Evolutionary conservation across 2,113 vertebrate genomes (phyloP).

Genomic region (Myotis yumanensis): DNA sequence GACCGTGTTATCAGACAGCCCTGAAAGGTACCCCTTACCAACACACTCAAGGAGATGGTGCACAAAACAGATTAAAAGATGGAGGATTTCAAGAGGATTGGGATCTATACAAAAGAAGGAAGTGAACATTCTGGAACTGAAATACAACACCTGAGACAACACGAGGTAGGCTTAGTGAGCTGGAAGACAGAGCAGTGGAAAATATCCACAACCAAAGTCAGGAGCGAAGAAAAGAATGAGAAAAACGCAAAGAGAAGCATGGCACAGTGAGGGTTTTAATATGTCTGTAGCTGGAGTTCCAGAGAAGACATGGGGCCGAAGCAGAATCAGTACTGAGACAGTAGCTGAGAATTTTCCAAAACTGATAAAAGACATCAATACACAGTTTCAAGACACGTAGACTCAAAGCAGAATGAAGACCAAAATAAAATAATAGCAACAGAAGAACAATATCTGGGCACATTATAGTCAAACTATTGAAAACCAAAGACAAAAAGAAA

Average conservation of each 20-base stretch:
- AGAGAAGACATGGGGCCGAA: too few relatives aligned
- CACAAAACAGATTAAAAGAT: too few relatives aligned
- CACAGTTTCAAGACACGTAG: neutral
- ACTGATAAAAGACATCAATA: neutral
- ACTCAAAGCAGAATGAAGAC: neutral
- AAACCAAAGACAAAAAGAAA: neutral
- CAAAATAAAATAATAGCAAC: neutral
- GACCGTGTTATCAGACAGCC: neutral
- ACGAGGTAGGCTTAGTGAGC: rapidly evolving
- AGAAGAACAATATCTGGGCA: neutral
- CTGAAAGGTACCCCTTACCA: rapidly evolving
- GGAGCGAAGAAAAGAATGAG: neutral
- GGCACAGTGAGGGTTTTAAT: too few relatives aligned
- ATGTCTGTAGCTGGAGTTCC: rapidly evolving
- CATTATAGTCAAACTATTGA: neutral
- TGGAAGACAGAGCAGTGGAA: neutral
- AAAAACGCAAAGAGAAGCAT: neutral
- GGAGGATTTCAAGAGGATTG: neutral
- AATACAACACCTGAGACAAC: neutral
- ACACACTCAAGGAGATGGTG: neutral
- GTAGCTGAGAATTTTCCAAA: neutral
- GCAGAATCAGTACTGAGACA: neutral
- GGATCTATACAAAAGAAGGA: neutral
- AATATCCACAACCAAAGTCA: neutral
- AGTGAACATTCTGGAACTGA: neutral